Percentiles rank a stretch among this genome's conserved stretches.
Conservation (phyloP, 1,140 invertebrate species). For the Charaxes varanes region DNA sequence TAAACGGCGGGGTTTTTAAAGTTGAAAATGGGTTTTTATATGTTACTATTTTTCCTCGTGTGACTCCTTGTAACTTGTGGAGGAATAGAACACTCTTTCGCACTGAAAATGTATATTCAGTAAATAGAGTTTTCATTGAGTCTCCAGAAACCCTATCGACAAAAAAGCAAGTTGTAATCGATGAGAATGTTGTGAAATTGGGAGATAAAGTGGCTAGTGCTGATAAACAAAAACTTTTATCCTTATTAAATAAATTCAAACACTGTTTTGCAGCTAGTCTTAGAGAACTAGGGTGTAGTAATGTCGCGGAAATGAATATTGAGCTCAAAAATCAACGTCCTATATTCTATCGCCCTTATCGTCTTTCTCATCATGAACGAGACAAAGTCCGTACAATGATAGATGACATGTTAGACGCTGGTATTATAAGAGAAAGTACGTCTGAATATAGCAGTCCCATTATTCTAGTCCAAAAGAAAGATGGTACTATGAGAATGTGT, state of each 20-base stretch:
- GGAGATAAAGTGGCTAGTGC: no score
- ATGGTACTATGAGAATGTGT: slow-evolving; percentile 10
- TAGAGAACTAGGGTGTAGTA: slow-evolving; percentile 23
- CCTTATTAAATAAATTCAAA: slow-evolving; percentile 11
- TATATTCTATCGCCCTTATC: slow-evolving; percentile 23
- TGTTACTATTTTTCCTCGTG: no score
- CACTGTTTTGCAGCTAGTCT: slow-evolving; percentile 24
- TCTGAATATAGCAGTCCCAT: slow-evolving; percentile 17
- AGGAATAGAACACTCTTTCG: no score
- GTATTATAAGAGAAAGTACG: slow-evolving; percentile 14
- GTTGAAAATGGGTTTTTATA: no score
- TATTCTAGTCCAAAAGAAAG: slow-evolving; percentile 14
- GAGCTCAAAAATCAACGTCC: slow-evolving; percentile 21
- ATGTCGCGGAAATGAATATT: slow-evolving; percentile 27
- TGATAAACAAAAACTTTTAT: no score
- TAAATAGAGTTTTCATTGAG: no score
- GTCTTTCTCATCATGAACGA: slow-evolving; percentile 15
- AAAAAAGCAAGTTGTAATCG: no score
- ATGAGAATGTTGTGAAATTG: no score
- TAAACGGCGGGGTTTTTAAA: no score
- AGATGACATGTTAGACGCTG: slow-evolving; percentile 24
- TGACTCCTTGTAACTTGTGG: no score
- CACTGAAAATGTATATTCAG: no score
- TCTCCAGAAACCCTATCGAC: no score
- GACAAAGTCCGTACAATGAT: slow-evolving; percentile 21